Evolutionary conservation across 1,140 invertebrate genomes (phyloP).

Genomic region (Drosophila ambigua): DNA sequence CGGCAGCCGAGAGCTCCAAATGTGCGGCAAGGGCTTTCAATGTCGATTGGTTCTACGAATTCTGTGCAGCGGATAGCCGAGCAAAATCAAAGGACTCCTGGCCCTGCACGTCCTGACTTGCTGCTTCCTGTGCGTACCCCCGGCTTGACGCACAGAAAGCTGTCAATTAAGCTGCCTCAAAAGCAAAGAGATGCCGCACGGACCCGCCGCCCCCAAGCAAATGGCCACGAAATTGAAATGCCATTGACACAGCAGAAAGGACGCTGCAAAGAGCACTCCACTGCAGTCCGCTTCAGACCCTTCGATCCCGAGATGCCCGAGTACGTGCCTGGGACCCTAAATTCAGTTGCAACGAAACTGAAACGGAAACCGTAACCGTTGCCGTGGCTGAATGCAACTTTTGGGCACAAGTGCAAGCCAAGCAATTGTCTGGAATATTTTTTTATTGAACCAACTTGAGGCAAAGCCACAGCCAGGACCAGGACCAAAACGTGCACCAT

Average conservation of each 20-base stretch:
- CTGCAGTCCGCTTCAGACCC: background rate
- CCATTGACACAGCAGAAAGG: constrained; percentile 37
- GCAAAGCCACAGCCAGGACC: no score
- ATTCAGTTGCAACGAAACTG: constrained; percentile 18
- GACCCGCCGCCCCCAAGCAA: constrained; percentile 11
- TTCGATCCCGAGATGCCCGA: background rate
- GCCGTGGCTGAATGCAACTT: constrained; percentile 41
- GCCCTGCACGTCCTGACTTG: no score
- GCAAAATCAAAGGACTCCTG: no score
- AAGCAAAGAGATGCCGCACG: constrained; percentile 24
- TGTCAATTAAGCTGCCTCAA: constrained; percentile 46
- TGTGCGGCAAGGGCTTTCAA: no score
- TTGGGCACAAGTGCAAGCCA: constrained; percentile 56
- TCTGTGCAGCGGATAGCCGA: no score
- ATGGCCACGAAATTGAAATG: constrained; percentile 51
- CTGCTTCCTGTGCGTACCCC: background rate
- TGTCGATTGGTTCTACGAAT: no score
- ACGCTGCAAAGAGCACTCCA: background rate
- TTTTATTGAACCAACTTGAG: constrained; percentile 43
- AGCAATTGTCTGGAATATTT: constrained; percentile 48
- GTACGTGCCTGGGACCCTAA: constrained; percentile 37
- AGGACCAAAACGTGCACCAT: constrained; percentile 2
- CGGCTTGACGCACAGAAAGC: constrained; percentile 7
- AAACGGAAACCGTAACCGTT: background rate
- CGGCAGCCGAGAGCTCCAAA: no score